Evolutionary conservation across 2,888 invertebrate species (phyloP).

Genomic region (Empis livida): DNA sequence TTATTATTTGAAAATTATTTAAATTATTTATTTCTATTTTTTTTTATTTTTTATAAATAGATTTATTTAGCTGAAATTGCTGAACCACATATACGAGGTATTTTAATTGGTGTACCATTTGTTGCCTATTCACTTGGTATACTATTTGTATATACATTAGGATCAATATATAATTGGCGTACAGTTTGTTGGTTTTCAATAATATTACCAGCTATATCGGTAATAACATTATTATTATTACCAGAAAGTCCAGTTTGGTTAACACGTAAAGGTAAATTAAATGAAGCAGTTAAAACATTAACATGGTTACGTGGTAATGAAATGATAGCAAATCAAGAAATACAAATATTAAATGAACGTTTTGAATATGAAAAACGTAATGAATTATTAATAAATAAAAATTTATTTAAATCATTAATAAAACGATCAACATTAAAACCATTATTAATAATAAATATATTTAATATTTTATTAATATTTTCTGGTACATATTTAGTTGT

Average conservation of each 20-base stretch:
- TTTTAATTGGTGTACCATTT: slow-evolving; percentile 57
- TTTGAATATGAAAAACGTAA: slow-evolving; percentile 43
- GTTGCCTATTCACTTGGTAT: slow-evolving; percentile 65
- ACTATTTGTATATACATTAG: slow-evolving; percentile 56
- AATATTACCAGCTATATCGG: slow-evolving; percentile 45
- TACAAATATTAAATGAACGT: slow-evolving; percentile 47
- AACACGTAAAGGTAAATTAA: slow-evolving; percentile 43
- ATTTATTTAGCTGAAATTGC: slow-evolving; percentile 64
- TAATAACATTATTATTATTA: slow-evolving; percentile 46
- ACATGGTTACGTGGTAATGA: slow-evolving; percentile 47
- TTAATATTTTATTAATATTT: slow-evolving; percentile 57
- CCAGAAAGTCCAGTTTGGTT: slow-evolving; percentile 70
- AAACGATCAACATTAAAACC: slow-evolving; percentile 56
- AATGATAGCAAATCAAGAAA: slow-evolving; percentile 43
- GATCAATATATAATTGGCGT: slow-evolving; percentile 56
- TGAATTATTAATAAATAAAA: slow-evolving; percentile 35
- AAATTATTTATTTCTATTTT: background rate
- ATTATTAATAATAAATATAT: slow-evolving; percentile 55
- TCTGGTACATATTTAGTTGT: slow-evolving; percentile 67
- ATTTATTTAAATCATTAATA: slow-evolving; percentile 41
- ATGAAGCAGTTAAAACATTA: slow-evolving; percentile 44
- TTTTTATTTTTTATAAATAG: slow-evolving; percentile 34
- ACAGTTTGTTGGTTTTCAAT: slow-evolving; percentile 51
- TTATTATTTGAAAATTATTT: too few species aligned
- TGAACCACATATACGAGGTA: slow-evolving; percentile 55